Base-by-base conservation (phyloP, 2,797 vertebrate species). In the Ptychadena robeensis region DNA sequence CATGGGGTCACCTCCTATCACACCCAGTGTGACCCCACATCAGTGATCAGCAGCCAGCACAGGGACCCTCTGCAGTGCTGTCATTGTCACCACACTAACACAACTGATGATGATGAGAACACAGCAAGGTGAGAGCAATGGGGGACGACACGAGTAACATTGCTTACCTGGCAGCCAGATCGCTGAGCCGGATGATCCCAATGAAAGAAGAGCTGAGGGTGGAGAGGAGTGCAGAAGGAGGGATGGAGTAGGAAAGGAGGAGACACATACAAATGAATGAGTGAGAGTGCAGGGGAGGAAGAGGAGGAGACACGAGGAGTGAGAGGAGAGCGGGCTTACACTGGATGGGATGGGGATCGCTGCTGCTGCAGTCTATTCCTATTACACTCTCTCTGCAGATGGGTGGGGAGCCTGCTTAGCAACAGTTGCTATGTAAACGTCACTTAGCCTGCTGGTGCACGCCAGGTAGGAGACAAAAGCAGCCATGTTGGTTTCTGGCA, bases 131-230 rank as follows among this genome's bases (percentile, higher is more conserved):
- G 30, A 31, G n/a, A n/a, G 37, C 10, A 12, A 32, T 28, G 80
- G 10, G 25, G n/a, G n/a, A n/a, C n/a, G n/a, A 35, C 18, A 28
- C 1, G 12, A 37, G 27, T 8, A 72, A 37, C 37, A 72, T 65
- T 67, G 63, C 82, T 77, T 84, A 84, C 82, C 82, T 84, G 81
- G 82, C 82, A 84, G 82, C 34, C 82, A 48, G 82, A 35, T 64
- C 66, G 48, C 64, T 53, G 53, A 70, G 53, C 67, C 75, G 61
- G 82, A 66, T 59, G 82, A 80, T 80, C 77, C 69, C 48, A 25
- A 67, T 30, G 32, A 63, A 30, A 63, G 71, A 34, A 48, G 37
- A 37, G 44, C 18, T 3, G 76, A 68, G 40, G 35, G 30, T 64
- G n/a, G 11, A 48, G 37, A 32, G 57, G 75, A 69, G 67, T 7